Evolutionary conservation across 1,140 invertebrate species (phyloP), one percentile per base, ranked within the genome.

Genomic region (Cecropterus lyciades): DNA sequence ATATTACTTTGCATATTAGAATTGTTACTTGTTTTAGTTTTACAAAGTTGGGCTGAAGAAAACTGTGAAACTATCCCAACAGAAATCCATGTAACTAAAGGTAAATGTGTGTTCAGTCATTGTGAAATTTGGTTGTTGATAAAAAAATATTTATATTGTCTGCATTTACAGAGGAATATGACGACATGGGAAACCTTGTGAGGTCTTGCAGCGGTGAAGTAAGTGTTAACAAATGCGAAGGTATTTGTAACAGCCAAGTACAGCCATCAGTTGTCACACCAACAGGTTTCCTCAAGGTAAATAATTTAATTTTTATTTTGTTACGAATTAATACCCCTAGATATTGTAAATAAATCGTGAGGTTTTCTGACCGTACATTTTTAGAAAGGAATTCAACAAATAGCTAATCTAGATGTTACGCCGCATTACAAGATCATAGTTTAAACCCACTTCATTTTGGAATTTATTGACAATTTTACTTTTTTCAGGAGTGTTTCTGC

Each of bases 201-300:
- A 93, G 97, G 80, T 97, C 96, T 5, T 98, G 97, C 80, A 97
- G 96, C 84, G 97, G 96, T 10, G 97, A 98, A 85, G 93, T 98
- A 13, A 94, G 93, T 16, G 96, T 97, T 0, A 98, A 96, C 77
- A 98, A 98, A 92, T 98, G 97, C 79, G 97, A 98, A 92, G 97
- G 97, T 24, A 95, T 96, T 67, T 98, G 97, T 79, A 96, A 94
- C 70, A 98, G 97, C 65, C 97, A 98, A 93, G 96, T 98, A 20
- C 96, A 98, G 82, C 97, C 97, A 0, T 98, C 97, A 66, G 96
- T 98, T 11, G 95, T 96, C 37, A 96, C 97, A 9, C 95, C 96
- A 8, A 97, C 96, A 33, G 97, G 97, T 73, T 98, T 98, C 93
- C 91, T 97, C 48, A 98, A 98, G 94, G 97, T 98, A 92, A 45